Evolutionary conservation across 2,113 vertebrate genomes (phyloP).

Genomic region (Alethe castanea): DNA sequence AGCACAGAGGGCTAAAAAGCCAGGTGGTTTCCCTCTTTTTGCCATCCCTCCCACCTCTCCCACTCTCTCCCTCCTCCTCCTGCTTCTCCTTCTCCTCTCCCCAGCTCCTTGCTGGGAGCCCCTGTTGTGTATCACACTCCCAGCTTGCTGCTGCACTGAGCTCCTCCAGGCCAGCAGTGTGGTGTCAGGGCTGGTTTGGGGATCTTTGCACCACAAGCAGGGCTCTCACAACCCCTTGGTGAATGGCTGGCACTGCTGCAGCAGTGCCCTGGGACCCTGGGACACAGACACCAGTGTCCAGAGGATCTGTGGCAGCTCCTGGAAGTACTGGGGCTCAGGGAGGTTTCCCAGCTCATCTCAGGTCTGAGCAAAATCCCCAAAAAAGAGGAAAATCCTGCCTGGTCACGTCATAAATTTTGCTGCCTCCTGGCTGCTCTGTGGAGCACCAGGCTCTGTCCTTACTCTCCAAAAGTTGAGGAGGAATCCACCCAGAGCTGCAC

Average conservation of each 20-base stretch:
- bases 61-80: not conserved
- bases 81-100: not conserved
- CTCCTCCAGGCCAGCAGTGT: not conserved
- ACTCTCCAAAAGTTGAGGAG: not conserved
- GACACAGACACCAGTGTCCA: not conserved
- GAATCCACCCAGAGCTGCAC: not conserved
- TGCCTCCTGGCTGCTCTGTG: not conserved
- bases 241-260: not conserved
- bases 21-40: not conserved
- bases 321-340: not conserved
- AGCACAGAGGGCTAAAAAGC: not conserved
- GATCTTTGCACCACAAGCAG: not conserved
- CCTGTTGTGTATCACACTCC: not conserved
- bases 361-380: not conserved
- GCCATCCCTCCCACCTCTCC: not conserved
- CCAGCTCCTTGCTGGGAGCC: not conserved
- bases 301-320: not conserved
- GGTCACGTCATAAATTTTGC: not conserved
- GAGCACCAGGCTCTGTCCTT: not conserved
- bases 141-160: not conserved
- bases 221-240: not conserved
- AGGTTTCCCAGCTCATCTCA: not conserved
- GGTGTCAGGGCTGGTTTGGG: not conserved
- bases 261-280: not conserved
- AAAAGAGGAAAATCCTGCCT: not conserved